Conservation (phyloP, 2,888 invertebrate genomes). For the Amphipoea lucens region DNA sequence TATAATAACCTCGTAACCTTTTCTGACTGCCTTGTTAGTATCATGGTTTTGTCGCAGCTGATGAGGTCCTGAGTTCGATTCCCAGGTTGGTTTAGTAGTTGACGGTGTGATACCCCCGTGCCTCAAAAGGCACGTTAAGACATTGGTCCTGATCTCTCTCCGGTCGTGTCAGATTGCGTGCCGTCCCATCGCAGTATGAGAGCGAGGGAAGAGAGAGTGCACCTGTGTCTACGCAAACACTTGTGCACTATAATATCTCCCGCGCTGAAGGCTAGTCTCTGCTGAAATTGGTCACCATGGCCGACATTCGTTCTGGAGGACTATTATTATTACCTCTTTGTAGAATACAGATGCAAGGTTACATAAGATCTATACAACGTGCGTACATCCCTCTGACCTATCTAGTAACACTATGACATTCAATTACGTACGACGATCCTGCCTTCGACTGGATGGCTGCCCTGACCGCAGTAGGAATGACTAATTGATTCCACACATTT, state of each 20-base stretch:
- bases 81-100: not conserved
- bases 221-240: no score
- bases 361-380: not conserved
- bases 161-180: no score
- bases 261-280: no score
- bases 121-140: no score
- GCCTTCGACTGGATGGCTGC: not conserved
- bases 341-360: not conserved
- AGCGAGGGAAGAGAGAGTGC: no score
- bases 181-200: no score
- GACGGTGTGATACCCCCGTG: no score
- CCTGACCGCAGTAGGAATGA: slow-evolving; percentile 1
- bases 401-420: not conserved
- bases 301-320: no score
- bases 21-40: not conserved
- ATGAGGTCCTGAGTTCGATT: not conserved
- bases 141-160: no score
- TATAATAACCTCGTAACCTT: not conserved
- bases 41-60: not conserved
- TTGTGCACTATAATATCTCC: no score
- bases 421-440: not conserved
- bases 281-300: no score
- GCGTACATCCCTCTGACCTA: not conserved
- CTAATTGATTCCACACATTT: slow-evolving; percentile 18
- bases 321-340: not conserved